Conservation (phyloP, 2,888 invertebrate genomes). For the Torymus auratus region DNA sequence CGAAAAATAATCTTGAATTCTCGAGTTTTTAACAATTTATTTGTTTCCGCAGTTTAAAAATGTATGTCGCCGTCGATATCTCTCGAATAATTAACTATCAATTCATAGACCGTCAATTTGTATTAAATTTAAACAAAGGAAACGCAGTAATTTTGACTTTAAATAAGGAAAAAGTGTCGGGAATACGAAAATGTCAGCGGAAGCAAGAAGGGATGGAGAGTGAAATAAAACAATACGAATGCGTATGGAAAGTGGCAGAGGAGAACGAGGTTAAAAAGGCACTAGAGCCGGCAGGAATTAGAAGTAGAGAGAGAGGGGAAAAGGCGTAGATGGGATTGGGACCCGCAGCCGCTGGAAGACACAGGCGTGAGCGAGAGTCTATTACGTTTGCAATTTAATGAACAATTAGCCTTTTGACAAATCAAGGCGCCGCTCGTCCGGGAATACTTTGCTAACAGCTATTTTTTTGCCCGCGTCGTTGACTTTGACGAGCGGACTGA, state of each 20-base stretch:
- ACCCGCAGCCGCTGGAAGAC: neutral
- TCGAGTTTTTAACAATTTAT: too few relatives aligned
- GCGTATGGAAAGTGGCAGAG: neutral
- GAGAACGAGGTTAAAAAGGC: conserved; percentile 15
- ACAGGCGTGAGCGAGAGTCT: neutral
- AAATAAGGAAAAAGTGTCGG: too few relatives aligned
- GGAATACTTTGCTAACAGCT: conserved; percentile 14
- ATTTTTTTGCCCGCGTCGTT: neutral
- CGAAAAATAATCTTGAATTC: too few relatives aligned
- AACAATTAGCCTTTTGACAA: conserved; percentile 41
- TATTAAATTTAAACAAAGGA: too few relatives aligned
- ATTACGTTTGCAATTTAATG: conserved; percentile 22
- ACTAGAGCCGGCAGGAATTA: neutral
- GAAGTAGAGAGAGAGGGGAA: neutral
- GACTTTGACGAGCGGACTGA: neutral
- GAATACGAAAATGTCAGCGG: neutral
- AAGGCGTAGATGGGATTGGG: conserved; percentile 9
- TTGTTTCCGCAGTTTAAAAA: too few relatives aligned
- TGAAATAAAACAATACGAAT: conserved; percentile 12
- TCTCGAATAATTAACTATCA: too few relatives aligned
- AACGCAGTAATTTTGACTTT: too few relatives aligned
- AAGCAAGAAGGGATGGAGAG: neutral
- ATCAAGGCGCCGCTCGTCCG: conserved; percentile 8
- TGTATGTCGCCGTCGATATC: too few relatives aligned
- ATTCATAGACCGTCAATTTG: too few relatives aligned